A percentile compares a stretch with the other conserved stretches of the same genome.
Conservation (phyloP, 2,888 invertebrate species). For the Nomada flava region DNA sequence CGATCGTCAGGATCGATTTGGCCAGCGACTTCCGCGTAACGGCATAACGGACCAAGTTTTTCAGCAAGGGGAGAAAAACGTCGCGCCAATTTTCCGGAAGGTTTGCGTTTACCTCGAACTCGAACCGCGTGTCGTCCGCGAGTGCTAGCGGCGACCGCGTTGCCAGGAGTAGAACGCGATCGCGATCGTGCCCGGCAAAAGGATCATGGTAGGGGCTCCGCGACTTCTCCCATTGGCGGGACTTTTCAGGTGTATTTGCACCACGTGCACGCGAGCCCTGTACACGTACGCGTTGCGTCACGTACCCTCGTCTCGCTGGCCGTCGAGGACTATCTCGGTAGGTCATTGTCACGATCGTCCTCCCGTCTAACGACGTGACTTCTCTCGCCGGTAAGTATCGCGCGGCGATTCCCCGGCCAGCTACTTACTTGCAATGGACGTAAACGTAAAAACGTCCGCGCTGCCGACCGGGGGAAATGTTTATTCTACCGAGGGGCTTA, state of each 20-base stretch:
- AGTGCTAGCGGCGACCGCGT: constrained; percentile 65
- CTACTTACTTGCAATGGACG: neutral
- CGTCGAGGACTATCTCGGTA: constrained; percentile 70
- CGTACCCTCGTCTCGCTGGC: constrained; percentile 45
- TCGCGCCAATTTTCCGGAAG: constrained; percentile 19
- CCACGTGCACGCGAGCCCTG: constrained; percentile 73
- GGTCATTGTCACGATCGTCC: constrained; percentile 79
- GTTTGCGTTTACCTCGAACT: constrained; percentile 54
- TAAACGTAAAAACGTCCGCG: constrained; percentile 1
- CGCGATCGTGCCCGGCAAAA: constrained; percentile 57
- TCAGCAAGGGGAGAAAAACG: neutral
- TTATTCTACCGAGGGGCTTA: constrained; percentile 20
- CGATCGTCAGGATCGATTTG: neutral
- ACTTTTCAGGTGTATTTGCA: constrained; percentile 68
- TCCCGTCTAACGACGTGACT: constrained; percentile 48
- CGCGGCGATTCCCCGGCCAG: constrained; percentile 10
- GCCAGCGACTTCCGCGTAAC: neutral
- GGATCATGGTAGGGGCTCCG: constrained; percentile 72
- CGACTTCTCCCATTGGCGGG: constrained; percentile 73
- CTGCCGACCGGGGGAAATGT: constrained; percentile 10
- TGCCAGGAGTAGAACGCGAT: constrained; percentile 66
- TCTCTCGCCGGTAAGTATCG: constrained; percentile 27
- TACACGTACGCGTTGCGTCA: constrained; percentile 67
- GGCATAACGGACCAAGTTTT: neutral
- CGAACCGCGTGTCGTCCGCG: constrained; percentile 68